phyloP scores from a whole-genome alignment of 2,888 invertebrate genomes.

The Ochropleura plecta region DNA sequence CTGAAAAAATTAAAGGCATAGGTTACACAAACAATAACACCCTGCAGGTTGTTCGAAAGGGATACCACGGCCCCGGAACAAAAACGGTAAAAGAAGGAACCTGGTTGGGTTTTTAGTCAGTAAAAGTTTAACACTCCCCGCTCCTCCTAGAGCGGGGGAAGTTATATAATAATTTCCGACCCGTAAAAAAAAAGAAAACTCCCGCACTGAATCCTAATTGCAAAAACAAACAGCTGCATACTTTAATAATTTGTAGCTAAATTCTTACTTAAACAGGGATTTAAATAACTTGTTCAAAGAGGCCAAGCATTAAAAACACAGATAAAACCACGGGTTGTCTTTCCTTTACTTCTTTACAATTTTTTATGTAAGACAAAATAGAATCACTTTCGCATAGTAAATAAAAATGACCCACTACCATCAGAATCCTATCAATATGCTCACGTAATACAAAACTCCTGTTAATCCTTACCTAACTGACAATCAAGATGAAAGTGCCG shows the following conservation, averaged over 20 bases:
- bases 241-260: neutral
- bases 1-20: neutral
- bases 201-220: neutral
- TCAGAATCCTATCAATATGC: conserved; percentile 26
- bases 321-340: neutral
- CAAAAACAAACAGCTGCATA: neutral
- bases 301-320: neutral
- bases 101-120: too few relatives aligned
- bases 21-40: neutral
- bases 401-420: conserved; percentile 32
- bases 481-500: conserved; percentile 70
- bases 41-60: too few relatives aligned
- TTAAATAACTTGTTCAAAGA: neutral
- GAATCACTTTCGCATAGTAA: neutral
- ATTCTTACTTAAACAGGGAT: neutral
- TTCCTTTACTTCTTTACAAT: neutral
- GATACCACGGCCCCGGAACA: too few relatives aligned
- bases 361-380: neutral
- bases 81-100: too few relatives aligned
- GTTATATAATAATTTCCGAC: too few relatives aligned
- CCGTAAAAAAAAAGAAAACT: neutral
- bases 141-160: too few relatives aligned
- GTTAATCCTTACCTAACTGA: conserved; percentile 56
- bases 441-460: conserved; percentile 42
- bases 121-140: too few relatives aligned